Evolutionary conservation across 2,888 invertebrate species (phyloP).

Genomic region (Hypomecis punctinalis): DNA sequence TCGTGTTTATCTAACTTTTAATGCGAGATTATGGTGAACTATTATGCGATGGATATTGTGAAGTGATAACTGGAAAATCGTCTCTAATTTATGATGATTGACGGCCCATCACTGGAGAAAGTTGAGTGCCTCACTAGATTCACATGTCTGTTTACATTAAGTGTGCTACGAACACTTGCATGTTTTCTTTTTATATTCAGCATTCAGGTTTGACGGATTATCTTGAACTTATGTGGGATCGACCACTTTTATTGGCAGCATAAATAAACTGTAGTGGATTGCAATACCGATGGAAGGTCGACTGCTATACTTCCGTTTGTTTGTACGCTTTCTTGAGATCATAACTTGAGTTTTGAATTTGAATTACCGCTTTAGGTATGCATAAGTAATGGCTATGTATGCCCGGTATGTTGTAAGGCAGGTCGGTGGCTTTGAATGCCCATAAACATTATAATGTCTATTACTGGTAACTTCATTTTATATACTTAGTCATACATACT

Average conservation of each 20-base stretch:
- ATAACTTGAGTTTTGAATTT: constrained; percentile 55
- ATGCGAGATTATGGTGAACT: constrained; percentile 29
- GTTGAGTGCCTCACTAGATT: constrained; percentile 74
- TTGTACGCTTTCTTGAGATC: constrained; percentile 57
- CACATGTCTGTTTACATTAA: constrained; percentile 72
- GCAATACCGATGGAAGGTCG: constrained; percentile 54
- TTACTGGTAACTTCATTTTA: constrained; percentile 15
- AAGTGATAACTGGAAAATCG: constrained; percentile 75
- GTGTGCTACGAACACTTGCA: constrained; percentile 56
- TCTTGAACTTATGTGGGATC: constrained; percentile 43
- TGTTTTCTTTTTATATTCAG: constrained; percentile 57
- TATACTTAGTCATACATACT: background rate
- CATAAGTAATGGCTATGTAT: constrained; percentile 31
- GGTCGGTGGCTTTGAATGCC: constrained; percentile 38
- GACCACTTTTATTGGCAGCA: constrained; percentile 49
- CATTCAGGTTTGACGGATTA: constrained; percentile 48
- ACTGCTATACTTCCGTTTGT: constrained; percentile 57
- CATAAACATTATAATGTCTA: constrained; percentile 32
- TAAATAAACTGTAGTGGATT: constrained; percentile 44
- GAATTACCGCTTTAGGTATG: constrained; percentile 47
- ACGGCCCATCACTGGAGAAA: constrained; percentile 79
- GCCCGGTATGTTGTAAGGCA: constrained; percentile 28
- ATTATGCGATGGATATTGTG: constrained; percentile 50
- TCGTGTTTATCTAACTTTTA: constrained; percentile 15
- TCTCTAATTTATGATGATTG: constrained; percentile 76